A percentile compares a stretch with the other conserved stretches of the same genome.
Conservation (phyloP, 1,140 invertebrate genomes). For the Melitaea cinxia region DNA sequence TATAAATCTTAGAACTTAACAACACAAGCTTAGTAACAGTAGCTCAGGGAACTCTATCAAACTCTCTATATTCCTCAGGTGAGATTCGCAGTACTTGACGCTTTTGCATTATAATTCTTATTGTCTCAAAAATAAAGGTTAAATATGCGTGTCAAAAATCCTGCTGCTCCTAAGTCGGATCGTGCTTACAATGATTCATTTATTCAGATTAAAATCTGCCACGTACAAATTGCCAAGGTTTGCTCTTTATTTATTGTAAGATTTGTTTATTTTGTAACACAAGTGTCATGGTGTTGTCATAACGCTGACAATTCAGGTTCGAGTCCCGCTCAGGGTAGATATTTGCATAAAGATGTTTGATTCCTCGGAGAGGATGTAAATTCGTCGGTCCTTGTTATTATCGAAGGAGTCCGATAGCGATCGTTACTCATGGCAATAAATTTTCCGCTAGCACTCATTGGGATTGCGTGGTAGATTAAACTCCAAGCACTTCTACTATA, state of each 20-base stretch:
- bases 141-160: background rate
- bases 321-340: too few relatives aligned
- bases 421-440: too few relatives aligned
- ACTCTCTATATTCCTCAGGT: slow-evolving; percentile 17
- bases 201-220: slow-evolving; percentile 65
- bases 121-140: background rate
- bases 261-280: slow-evolving; percentile 7
- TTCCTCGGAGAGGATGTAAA: too few relatives aligned
- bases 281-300: too few relatives aligned
- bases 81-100: background rate
- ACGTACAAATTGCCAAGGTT: slow-evolving; percentile 56
- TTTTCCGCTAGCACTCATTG: too few relatives aligned
- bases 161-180: slow-evolving; percentile 28
- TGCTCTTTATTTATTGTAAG: slow-evolving; percentile 26
- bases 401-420: too few relatives aligned
- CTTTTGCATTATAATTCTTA: background rate
- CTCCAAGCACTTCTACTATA: too few relatives aligned
- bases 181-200: slow-evolving; percentile 58
- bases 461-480: too few relatives aligned
- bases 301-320: too few relatives aligned
- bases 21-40: background rate
- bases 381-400: too few relatives aligned
- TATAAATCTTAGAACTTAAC: slow-evolving; percentile 11
- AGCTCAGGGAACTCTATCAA: slow-evolving; percentile 10
- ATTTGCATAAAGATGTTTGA: too few relatives aligned